These are phyloP conservation scores for Champsocephalus esox DNA, from an alignment of 2,797 vertebrate genomes.

Conservation along the genomic window DNA sequence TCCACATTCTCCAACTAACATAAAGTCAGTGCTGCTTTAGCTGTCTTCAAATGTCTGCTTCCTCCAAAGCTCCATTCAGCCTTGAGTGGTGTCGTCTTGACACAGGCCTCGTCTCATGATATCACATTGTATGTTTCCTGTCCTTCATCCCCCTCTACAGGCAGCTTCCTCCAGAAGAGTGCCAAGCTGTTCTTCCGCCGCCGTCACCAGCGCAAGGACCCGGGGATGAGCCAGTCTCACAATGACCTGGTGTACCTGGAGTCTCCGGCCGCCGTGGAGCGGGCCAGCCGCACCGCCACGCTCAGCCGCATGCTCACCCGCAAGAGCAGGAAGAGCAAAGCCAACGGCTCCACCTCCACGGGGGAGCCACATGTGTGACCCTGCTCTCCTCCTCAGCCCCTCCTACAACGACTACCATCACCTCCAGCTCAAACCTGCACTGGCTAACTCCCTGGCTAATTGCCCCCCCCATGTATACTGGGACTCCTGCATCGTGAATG, in stretches of 20 bases:
- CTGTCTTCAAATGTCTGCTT: neutral
- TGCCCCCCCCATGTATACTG: constrained; percentile 25
- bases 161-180: constrained; percentile 91
- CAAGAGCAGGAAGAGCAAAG: constrained; percentile 90
- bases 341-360: constrained; percentile 83
- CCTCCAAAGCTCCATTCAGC: neutral
- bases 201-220: constrained; percentile 94
- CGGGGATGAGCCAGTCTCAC: constrained; percentile 97
- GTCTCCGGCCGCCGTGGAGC: constrained; percentile 84
- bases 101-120: neutral
- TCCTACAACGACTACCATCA: constrained; percentile 46
- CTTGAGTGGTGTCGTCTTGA: neutral
- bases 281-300: constrained; percentile 87
- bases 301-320: constrained; percentile 90
- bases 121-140: neutral
- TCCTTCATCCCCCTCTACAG: constrained; percentile 73
- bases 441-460: constrained; percentile 45
- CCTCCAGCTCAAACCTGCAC: constrained; percentile 60
- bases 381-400: constrained; percentile 35
- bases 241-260: constrained; percentile 96
- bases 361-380: constrained; percentile 81
- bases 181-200: constrained; percentile 96
- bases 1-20: constrained; percentile 42
- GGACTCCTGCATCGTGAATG: constrained; percentile 48
- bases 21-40: constrained; percentile 21